Conservation (phyloP, 2,797 vertebrate genomes). For the Bucorvus abyssinicus region DNA sequence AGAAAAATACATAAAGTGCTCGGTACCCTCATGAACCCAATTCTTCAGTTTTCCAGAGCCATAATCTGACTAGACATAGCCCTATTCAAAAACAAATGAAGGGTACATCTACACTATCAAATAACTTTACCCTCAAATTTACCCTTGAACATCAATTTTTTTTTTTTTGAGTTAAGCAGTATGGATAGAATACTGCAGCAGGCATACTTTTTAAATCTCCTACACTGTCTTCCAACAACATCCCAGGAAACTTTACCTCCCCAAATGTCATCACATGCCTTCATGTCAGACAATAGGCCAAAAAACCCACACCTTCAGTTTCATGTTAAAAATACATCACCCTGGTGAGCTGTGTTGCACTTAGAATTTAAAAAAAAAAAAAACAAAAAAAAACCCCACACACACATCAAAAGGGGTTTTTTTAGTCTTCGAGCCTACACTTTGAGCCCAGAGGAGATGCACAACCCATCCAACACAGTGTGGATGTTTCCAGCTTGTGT, state of each 20-base stretch:
- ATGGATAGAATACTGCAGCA: neutral
- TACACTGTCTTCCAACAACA: neutral
- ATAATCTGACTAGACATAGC: neutral
- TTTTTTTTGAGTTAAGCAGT: neutral
- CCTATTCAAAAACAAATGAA: neutral
- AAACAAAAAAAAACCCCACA: no score
- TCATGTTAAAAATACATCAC: neutral
- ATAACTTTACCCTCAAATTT: neutral
- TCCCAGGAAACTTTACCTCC: neutral
- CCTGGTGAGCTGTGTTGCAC: neutral
- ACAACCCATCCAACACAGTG: rapidly evolving
- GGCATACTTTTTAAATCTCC: neutral
- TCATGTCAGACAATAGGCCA: neutral
- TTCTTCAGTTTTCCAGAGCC: neutral
- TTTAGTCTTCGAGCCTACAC: neutral
- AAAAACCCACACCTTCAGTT: neutral
- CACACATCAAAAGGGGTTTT: rapidly evolving
- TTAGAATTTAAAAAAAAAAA: neutral
- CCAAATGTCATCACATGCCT: neutral
- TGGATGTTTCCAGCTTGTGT: neutral
- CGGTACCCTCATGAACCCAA: neutral
- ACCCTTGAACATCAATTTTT: neutral
- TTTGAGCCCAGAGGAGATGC: rapidly evolving
- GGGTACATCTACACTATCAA: neutral
- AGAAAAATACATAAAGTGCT: neutral